Conservation (phyloP, 2,113 vertebrate species). For the Hirundichthys speculiger region DNA sequence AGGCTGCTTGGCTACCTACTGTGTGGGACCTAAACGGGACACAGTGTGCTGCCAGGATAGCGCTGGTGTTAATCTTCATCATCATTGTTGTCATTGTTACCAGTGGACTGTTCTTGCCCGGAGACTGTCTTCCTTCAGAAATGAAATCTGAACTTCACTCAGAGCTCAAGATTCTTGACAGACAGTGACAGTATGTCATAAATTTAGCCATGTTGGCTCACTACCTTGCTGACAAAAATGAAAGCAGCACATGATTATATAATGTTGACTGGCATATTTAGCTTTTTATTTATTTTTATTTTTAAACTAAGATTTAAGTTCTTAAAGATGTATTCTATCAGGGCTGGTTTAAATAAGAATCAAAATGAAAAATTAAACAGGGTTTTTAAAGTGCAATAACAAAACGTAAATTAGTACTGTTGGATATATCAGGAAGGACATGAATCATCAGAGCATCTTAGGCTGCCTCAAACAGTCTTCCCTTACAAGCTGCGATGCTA, state of each 20-base stretch:
- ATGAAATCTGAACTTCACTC: slow-evolving; percentile 3
- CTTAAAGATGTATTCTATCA: no score
- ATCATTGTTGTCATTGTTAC: slow-evolving; percentile 16
- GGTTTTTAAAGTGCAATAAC: no score
- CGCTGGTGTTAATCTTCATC: slow-evolving; percentile 7
- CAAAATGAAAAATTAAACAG: no score
- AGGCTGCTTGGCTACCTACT: slow-evolving; percentile 27
- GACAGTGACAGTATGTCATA: not conserved
- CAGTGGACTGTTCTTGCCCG: not conserved
- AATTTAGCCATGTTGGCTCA: slow-evolving; percentile 29
- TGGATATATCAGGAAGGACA: no score
- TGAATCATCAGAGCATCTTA: no score
- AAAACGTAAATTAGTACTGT: no score
- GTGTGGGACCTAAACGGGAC: slow-evolving; percentile 44
- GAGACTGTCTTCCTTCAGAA: slow-evolving; percentile 20
- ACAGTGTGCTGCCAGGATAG: slow-evolving; percentile 64
- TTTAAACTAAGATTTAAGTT: no score
- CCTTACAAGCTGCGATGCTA: no score
- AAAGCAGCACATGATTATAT: slow-evolving; percentile 23
- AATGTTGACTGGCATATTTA: slow-evolving; percentile 26
- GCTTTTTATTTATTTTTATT: not conserved
- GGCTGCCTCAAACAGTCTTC: no score
- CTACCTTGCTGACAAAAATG: slow-evolving; percentile 26
- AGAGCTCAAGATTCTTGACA: slow-evolving; percentile 3
- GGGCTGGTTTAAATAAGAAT: no score